Conservation (phyloP, 2,797 vertebrate genomes). For the Cuculus canorus region DNA sequence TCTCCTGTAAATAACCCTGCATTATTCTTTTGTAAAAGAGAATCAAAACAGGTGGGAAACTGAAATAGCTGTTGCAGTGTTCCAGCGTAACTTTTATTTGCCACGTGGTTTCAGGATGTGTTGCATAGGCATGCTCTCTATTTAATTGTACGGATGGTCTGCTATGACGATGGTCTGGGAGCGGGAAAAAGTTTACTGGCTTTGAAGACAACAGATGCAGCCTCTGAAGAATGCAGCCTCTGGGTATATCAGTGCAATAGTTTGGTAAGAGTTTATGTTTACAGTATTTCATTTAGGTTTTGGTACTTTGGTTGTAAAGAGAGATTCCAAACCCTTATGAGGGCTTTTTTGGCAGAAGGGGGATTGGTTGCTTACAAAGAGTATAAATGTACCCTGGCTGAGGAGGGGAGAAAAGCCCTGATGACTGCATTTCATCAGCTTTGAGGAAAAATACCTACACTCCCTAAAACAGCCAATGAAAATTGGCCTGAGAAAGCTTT, state of each 20-base stretch:
- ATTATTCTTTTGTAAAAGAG: background rate
- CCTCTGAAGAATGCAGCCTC: constrained; percentile 89
- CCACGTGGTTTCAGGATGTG: constrained; percentile 82
- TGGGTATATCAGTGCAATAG: constrained; percentile 97
- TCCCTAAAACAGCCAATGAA: background rate
- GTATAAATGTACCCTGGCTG: background rate
- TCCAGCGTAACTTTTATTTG: background rate
- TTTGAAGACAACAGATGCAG: constrained; percentile 89
- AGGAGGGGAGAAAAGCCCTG: background rate
- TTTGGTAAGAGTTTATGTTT: constrained; percentile 81
- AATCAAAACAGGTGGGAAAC: background rate
- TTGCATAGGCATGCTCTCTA: constrained; percentile 93
- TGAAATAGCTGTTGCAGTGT: background rate
- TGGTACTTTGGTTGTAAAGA: background rate
- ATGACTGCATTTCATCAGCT: background rate
- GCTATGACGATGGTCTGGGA: constrained; percentile 94
- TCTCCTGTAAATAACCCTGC: background rate
- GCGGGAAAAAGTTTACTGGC: constrained; percentile 93
- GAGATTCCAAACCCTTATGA: background rate
- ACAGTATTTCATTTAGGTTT: background rate
- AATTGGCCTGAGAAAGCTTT: background rate
- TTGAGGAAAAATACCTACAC: background rate
- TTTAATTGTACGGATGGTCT: constrained; percentile 94
- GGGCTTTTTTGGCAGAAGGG: background rate
- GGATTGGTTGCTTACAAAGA: background rate